Percentiles rank a stretch among this genome's conserved stretches.
Evolutionary conservation across 53 echinoderm and acorn worm species (phyloP).

Genomic region (Echinometra lucunter): DNA sequence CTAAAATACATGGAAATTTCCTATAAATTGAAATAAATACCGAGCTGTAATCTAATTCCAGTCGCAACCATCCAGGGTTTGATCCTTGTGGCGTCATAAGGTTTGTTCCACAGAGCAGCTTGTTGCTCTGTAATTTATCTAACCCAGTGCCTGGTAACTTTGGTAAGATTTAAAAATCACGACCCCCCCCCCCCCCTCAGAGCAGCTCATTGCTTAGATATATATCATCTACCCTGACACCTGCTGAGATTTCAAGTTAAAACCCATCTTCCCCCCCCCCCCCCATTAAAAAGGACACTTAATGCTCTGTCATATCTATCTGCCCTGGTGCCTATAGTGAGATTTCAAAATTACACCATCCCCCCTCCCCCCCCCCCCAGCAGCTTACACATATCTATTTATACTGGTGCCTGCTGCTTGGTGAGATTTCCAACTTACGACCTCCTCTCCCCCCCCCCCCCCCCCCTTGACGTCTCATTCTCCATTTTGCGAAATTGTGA

Average conservation of each 20-base stretch:
- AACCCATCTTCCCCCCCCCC: too few relatives aligned
- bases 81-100: not conserved
- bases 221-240: too few relatives aligned
- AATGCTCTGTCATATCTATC: too few relatives aligned
- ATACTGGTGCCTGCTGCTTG: not conserved
- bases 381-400: too few relatives aligned
- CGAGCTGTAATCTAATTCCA: not conserved
- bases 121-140: not conserved
- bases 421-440: not conserved
- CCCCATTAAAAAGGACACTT: too few relatives aligned
- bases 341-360: not conserved
- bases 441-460: not conserved
- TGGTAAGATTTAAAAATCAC: too few relatives aligned
- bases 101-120: not conserved
- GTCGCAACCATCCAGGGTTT: slow-evolving; percentile 17
- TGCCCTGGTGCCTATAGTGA: not conserved
- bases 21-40: not conserved
- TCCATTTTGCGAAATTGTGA: slow-evolving; percentile 32
- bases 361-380: not conserved
- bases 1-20: not conserved
- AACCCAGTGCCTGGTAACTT: too few relatives aligned
- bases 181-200: too few relatives aligned
- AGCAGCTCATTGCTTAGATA: too few relatives aligned
- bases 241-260: too few relatives aligned
- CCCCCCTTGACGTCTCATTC: not conserved